Base-by-base conservation (phyloP, 1,140 invertebrate genomes). In the Macrobrachium rosenbergii region DNA sequence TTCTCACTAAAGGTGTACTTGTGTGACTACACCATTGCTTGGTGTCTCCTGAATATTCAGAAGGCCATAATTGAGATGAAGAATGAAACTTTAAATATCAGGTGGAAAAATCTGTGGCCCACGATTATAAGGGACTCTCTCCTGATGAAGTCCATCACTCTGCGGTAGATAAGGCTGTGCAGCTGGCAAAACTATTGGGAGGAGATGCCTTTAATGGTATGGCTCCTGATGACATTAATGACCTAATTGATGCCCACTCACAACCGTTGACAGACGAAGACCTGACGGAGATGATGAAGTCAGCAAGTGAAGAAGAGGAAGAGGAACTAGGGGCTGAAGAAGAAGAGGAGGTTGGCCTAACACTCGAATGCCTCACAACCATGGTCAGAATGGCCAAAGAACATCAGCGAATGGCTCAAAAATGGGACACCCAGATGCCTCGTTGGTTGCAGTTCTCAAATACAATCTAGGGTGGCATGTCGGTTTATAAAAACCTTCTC, bases 231-330 rank as follows among this genome's bases (percentile, higher is more conserved):
- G 73, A 88, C 10, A 8, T 88, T 14, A 67, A 81, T 72, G 77
- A 62, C 37, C 88, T 88, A 12, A 69, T 88, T n/a, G 58, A 88
- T 21, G n/a, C 75, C 5, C 76, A 88, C 62, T 89, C 80, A 45
- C 37, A 88, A 16, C 75, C 86, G 6, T 69, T 88, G 23, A 88
- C 75, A 3, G 86, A 92, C 79, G 92, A 92, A 83, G 88, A 91
- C 83, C 88, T 92, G 60, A 91, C 92, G 14, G 88, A 88, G 37
- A 37, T 88, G 86, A 88, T 45, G n/a, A 88, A 88, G 86, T 89
- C 75, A 14, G 75, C 58, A 21, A 88, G 86, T 17, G 76, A 89
- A 19, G 67, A 83, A 23, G 75, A 89, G 45, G 72, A 77, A 5
- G 75, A 77, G n/a, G 75, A 77, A 16, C 21, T n/a, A 7, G 75